Conservation (phyloP, 2,888 invertebrate genomes). For the Pyrrhosoma nymphula region DNA sequence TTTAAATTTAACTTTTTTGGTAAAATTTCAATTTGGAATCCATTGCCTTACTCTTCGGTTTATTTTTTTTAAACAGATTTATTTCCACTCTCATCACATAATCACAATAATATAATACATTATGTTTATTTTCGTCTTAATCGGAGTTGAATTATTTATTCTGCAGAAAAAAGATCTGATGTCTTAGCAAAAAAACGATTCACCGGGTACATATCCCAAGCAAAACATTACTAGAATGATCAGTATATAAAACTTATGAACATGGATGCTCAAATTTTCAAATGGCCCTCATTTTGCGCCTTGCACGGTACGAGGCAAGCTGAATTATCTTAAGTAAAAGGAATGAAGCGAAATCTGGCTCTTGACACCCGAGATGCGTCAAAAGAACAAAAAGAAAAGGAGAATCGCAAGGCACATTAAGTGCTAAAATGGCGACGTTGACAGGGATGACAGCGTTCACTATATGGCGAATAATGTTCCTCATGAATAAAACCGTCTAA, state of each 20-base stretch:
- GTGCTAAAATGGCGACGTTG: not conserved
- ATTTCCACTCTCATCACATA: too few species aligned
- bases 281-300: not conserved
- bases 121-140: too few species aligned
- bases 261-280: not conserved
- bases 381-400: not conserved
- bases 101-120: too few species aligned
- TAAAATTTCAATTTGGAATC: too few species aligned
- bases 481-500: not conserved
- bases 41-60: too few species aligned
- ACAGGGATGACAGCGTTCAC: not conserved
- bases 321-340: not conserved
- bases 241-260: not conserved
- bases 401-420: not conserved
- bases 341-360: not conserved
- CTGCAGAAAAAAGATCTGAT: too few species aligned
- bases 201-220: too few species aligned
- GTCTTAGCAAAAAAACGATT: too few species aligned
- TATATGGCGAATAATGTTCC: not conserved
- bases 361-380: not conserved
- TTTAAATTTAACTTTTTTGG: too few species aligned
- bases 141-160: too few species aligned
- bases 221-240: too few species aligned
- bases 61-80: too few species aligned
- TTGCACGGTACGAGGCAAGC: not conserved